Evolutionary conservation across 1,140 invertebrate species (phyloP).

Genomic region (Bombus pascuorum): DNA sequence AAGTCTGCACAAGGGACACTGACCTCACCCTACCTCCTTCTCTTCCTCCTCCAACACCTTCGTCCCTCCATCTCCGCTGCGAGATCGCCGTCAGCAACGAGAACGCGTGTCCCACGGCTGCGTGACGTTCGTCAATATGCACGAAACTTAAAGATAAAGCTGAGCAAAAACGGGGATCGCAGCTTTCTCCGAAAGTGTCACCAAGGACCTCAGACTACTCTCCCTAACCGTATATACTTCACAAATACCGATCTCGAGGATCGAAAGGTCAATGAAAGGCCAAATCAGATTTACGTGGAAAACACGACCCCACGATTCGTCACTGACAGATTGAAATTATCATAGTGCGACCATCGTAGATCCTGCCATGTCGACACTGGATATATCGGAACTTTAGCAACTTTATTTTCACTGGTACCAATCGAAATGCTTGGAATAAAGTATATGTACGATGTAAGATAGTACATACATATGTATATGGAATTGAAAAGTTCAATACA

Average conservation of each 20-base stretch:
- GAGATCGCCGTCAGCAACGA: slow-evolving; percentile 44
- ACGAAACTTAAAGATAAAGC: slow-evolving; percentile 37
- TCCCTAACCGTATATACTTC: slow-evolving; percentile 2
- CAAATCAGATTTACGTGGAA: slow-evolving; percentile 61
- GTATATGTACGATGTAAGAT: too few relatives aligned
- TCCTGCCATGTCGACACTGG: too few relatives aligned
- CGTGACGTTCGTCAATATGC: slow-evolving; percentile 18
- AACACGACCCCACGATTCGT: slow-evolving; percentile 29
- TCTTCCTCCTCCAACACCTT: slow-evolving; percentile 58
- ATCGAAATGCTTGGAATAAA: too few relatives aligned
- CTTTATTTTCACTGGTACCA: too few relatives aligned
- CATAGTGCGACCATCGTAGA: not conserved
- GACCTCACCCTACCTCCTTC: slow-evolving; percentile 77
- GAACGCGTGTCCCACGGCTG: slow-evolving; percentile 54
- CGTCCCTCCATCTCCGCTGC: slow-evolving; percentile 22
- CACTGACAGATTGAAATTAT: slow-evolving; percentile 27
- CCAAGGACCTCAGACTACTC: not conserved
- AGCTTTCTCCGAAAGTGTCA: slow-evolving; percentile 58
- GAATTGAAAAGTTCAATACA: too few relatives aligned
- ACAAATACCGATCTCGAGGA: slow-evolving; percentile 58
- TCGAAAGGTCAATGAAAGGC: slow-evolving; percentile 75
- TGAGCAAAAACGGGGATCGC: slow-evolving; percentile 6
- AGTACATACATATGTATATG: too few relatives aligned
- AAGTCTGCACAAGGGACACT: slow-evolving; percentile 82
- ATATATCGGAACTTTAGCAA: too few relatives aligned